These are phyloP conservation scores for Coelinius sp. DNA, from an alignment of 2,888 invertebrate genomes.

Conservation along the genomic window DNA sequence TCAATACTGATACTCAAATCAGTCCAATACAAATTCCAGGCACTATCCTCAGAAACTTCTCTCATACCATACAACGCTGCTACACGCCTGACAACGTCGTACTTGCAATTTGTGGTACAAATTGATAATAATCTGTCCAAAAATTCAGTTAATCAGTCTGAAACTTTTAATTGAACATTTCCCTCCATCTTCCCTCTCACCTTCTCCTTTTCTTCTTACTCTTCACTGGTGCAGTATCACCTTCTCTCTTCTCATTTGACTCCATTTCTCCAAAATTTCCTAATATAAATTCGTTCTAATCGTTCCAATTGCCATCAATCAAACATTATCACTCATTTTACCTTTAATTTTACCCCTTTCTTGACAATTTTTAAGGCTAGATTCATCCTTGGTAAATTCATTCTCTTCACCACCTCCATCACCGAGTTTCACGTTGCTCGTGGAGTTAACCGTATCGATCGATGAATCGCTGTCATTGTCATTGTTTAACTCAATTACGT, in stretches of 20 bases:
- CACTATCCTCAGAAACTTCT: conserved; percentile 84
- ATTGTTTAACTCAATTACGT: neutral
- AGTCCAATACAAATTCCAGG: conserved; percentile 94
- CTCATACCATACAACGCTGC: conserved; percentile 81
- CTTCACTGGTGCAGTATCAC: conserved; percentile 41
- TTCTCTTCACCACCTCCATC: neutral
- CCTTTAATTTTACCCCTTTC: conserved; percentile 23
- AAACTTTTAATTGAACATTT: neutral
- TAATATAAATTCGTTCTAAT: neutral
- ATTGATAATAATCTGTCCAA: conserved; percentile 70
- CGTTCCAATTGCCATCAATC: neutral
- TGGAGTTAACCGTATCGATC: neutral
- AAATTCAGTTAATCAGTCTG: neutral
- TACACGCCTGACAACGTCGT: conserved; percentile 81
- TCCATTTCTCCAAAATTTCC: conserved; percentile 37
- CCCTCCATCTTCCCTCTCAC: conserved; percentile 40
- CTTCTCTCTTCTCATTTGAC: conserved; percentile 31
- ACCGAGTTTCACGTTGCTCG: neutral
- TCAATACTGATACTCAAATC: conserved; percentile 90
- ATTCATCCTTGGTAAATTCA: conserved; percentile 11
- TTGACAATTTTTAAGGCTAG: conserved; percentile 3
- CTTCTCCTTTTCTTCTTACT: conserved; percentile 57
- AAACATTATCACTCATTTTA: neutral
- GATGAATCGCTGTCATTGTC: conserved; percentile 22
- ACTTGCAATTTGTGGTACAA: conserved; percentile 80